Evolutionary conservation across 2,888 invertebrate genomes (phyloP).

Genomic region (Synanthedon andrenaeformis): DNA sequence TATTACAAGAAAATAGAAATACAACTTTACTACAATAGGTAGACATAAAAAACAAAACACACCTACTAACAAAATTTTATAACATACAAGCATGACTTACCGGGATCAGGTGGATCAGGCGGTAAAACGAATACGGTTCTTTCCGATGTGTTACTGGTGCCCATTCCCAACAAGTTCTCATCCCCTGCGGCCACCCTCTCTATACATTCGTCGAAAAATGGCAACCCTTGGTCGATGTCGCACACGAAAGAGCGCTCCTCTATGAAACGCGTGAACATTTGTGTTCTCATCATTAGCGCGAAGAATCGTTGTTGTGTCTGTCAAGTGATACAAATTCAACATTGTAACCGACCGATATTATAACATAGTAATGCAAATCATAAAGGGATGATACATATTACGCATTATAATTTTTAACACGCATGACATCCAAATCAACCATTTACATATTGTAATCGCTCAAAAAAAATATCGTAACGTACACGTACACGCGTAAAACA

Average conservation of each 20-base stretch:
- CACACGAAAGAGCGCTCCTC: slow-evolving; percentile 98
- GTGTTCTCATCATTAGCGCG: slow-evolving; percentile 88
- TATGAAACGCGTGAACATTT: slow-evolving; percentile 98
- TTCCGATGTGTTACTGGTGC: slow-evolving; percentile 83
- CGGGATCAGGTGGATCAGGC: slow-evolving; percentile 78
- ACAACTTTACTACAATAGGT: no score
- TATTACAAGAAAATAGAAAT: no score
- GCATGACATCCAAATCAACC: no score
- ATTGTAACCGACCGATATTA: no score
- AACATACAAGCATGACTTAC: slow-evolving; percentile 17
- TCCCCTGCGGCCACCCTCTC: slow-evolving; percentile 75
- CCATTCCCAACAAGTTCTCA: slow-evolving; percentile 82
- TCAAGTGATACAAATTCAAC: slow-evolving; percentile 6
- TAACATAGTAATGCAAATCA: no score
- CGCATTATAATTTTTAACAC: no score
- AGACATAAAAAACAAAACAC: no score
- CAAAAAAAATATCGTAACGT: no score
- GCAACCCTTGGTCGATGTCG: slow-evolving; percentile 95
- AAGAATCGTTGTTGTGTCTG: slow-evolving; percentile 89
- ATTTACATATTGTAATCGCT: no score
- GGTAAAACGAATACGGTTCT: slow-evolving; percentile 95
- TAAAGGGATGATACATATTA: no score
- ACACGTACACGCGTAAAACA: no score
- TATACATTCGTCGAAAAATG: slow-evolving; percentile 93
- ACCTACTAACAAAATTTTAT: no score